These are phyloP conservation scores for Platygyra sinensis DNA, from an alignment of 64 coral and sea anemone species.

Conservation along the genomic window DNA sequence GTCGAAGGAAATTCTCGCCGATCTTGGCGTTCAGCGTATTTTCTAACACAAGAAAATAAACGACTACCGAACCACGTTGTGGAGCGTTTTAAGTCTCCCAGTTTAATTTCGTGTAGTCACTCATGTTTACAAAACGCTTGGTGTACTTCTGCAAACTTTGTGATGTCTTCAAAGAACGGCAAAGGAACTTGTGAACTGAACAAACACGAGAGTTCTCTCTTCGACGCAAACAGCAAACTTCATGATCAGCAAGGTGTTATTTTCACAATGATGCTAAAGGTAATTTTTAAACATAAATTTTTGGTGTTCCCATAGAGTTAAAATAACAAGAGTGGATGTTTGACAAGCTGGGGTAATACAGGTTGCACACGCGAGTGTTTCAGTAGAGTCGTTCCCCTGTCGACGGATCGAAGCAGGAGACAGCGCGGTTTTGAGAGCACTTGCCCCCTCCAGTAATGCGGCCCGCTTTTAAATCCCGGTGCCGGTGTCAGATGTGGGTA, in stretches of 20 bases:
- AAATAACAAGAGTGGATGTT: too few species aligned
- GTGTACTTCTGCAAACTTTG: constrained; percentile 9
- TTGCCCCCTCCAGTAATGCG: too few species aligned
- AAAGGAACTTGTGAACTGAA: constrained; percentile 15
- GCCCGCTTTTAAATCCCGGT: too few species aligned
- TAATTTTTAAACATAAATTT: not conserved
- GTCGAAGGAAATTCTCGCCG: not conserved
- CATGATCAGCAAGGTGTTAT: not conserved
- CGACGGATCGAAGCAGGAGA: too few species aligned
- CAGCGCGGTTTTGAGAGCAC: too few species aligned
- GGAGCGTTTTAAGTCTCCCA: not conserved
- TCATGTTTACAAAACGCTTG: not conserved
- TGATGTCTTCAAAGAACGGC: not conserved
- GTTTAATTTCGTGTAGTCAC: not conserved
- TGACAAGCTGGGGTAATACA: too few species aligned
- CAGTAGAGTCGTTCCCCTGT: too few species aligned
- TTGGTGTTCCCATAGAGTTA: too few species aligned
- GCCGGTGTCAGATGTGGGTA: too few species aligned
- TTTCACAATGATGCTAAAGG: not conserved
- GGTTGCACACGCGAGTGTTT: too few species aligned
- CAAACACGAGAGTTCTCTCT: not conserved
- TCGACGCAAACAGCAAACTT: not conserved
- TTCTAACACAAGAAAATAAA: not conserved
- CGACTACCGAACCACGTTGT: not conserved
- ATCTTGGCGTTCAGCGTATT: not conserved